phyloP scores from a whole-genome alignment of 2,113 vertebrate species.

The Rhombomys opimus region DNA sequence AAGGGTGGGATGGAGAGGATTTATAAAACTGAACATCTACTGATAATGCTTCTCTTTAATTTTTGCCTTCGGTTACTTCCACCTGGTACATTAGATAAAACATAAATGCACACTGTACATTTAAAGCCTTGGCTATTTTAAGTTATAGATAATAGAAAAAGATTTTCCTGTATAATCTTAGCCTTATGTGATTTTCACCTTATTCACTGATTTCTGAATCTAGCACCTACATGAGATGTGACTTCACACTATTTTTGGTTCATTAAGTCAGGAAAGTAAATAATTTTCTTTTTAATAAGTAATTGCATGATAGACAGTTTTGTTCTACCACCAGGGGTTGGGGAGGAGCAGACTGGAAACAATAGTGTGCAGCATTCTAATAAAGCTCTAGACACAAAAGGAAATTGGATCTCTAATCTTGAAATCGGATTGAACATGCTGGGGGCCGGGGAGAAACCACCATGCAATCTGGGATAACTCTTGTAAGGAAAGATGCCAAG shows the following conservation, averaged over 20 bases:
- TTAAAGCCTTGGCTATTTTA: constrained; percentile 27
- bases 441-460: background rate
- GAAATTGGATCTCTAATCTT: constrained; percentile 82
- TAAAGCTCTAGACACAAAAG: constrained; percentile 73
- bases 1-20: background rate
- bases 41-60: background rate
- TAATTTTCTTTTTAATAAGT: constrained; percentile 66
- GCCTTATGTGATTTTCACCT: constrained; percentile 40
- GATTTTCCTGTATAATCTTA: background rate
- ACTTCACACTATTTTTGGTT: constrained; percentile 49
- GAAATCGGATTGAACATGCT: constrained; percentile 78
- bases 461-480: constrained; percentile 31
- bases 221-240: background rate
- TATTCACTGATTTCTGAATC: constrained; percentile 47
- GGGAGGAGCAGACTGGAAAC: background rate
- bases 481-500: constrained; percentile 34
- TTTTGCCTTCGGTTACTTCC: background rate
- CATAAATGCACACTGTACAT: background rate
- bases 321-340: constrained; percentile 36
- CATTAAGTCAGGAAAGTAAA: constrained; percentile 72
- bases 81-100: constrained; percentile 1
- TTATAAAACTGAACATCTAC: background rate
- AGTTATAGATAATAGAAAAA: background rate
- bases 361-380: constrained; percentile 52
- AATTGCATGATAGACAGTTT: constrained; percentile 57